Evolutionary conservation across 2,888 invertebrate species (phyloP).

Genomic region (Morinoia aosen): DNA sequence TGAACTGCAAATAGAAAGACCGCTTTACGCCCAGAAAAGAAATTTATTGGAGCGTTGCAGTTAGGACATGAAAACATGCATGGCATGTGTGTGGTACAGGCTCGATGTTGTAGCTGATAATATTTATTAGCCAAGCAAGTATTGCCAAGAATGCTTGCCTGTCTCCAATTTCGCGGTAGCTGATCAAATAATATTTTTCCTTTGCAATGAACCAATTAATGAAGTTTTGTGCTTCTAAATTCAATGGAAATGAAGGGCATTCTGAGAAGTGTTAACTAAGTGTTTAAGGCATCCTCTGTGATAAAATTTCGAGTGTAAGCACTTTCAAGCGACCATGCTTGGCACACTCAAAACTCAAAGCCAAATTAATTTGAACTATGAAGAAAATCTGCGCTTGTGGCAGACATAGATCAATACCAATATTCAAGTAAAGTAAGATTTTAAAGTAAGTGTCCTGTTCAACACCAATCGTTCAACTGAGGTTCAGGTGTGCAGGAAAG

Average conservation of each 20-base stretch:
- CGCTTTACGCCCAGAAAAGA: not conserved
- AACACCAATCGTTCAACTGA: too few species aligned
- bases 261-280: not conserved
- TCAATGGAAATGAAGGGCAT: not conserved
- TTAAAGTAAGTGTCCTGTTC: too few species aligned
- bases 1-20: constrained; percentile 48
- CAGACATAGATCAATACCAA: too few species aligned
- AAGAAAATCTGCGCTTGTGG: too few species aligned
- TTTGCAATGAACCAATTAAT: not conserved
- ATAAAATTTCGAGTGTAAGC: too few species aligned
- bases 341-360: too few species aligned
- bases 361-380: too few species aligned
- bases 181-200: not conserved
- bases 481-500: too few species aligned
- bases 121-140: not conserved
- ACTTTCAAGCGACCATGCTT: too few species aligned
- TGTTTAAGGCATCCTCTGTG: too few species aligned
- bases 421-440: too few species aligned
- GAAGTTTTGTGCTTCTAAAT: not conserved
- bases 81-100: not conserved
- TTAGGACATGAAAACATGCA: not conserved
- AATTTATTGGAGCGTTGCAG: not conserved
- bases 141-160: not conserved
- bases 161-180: not conserved
- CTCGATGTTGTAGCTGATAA: not conserved